Evolutionary conservation across 2,113 vertebrate species (phyloP), one percentile per base, ranked within the genome.

Genomic region (Proteles cristata): DNA sequence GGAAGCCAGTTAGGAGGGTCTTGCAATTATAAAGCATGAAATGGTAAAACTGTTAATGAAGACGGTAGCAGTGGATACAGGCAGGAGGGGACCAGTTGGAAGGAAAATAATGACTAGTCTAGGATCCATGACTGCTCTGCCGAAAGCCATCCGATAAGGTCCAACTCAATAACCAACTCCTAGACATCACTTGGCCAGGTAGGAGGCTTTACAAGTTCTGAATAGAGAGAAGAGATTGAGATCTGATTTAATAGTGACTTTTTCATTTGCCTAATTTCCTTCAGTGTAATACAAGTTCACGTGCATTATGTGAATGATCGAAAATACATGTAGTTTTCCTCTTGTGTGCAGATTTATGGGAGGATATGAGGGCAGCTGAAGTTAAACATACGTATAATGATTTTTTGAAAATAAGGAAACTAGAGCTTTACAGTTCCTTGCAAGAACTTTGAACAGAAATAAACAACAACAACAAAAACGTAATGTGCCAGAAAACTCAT

Each of bases 371-470:
- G 39, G 15, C 81, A 23, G 26, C 87, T 94, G 61, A 96, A 88
- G 43, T 88, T 97, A 96, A 98, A 96, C 66, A 96, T 93, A 88
- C 69, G 82, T 94, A 45, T 88, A 66, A 90, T 96, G 95, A 43
- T 90, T 86, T 96, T 96, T 94, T 83, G 71, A 94, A 79, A 96
- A 94, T 73, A 39, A 79, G 92, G 85, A 93, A 97, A 86, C 35
- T 76, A 74, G 39, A 96, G 43, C 91, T 53, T 96, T 94, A 55
- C 65, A 88, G 11, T 94, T 96, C 96, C 90, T 88, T 98, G 45
- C 21, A 97, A 58, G 31, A 77, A 95, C 43, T 88, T 95, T 65
- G 85, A 77, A 39, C 53, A 85, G 58, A 92, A 90, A 76, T 61
- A 21, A 65, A 66, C 48, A 53, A 79, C 58, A 26, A 55, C 63